Percentiles rank a stretch among this genome's conserved stretches.
phyloP scores from a whole-genome alignment of 2,113 vertebrate species.

The Otocyon megalotis region DNA sequence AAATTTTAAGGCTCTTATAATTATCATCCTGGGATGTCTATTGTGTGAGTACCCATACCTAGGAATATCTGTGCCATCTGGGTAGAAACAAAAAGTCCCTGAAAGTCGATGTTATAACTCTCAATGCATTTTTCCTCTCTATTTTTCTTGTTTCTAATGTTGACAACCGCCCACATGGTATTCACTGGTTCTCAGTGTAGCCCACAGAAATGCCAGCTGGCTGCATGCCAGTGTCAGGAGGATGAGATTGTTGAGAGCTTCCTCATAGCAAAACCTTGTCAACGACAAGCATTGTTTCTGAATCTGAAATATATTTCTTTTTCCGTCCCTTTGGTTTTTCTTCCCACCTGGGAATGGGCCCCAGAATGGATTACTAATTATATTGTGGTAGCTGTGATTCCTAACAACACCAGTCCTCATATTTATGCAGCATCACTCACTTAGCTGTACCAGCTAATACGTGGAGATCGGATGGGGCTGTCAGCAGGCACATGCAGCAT shows the following conservation, averaged over 20 bases:
- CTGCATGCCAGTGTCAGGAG: conserved; percentile 19
- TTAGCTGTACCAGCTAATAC: conserved; percentile 47
- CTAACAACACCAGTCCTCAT: conserved; percentile 55
- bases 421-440: conserved; percentile 66
- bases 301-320: conserved; percentile 60
- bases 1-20: neutral
- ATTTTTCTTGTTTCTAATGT: conserved; percentile 69
- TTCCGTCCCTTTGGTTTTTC: conserved; percentile 65
- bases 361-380: conserved; percentile 69
- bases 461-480: neutral
- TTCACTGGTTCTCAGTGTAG: conserved; percentile 61
- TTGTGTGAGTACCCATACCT: neutral
- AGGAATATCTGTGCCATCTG: conserved; percentile 61
- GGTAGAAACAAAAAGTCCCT: conserved; percentile 58
- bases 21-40: neutral
- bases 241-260: conserved; percentile 53
- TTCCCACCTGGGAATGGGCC: conserved; percentile 51
- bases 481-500: conserved; percentile 23
- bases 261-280: conserved; percentile 63
- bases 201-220: conserved; percentile 34
- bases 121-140: conserved; percentile 42
- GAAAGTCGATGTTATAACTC: conserved; percentile 58
- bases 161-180: conserved; percentile 66
- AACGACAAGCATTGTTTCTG: conserved; percentile 64
- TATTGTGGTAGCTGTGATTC: conserved; percentile 65